Conservation (phyloP, 2,888 invertebrate species). For the Phlogophora meticulosa region DNA sequence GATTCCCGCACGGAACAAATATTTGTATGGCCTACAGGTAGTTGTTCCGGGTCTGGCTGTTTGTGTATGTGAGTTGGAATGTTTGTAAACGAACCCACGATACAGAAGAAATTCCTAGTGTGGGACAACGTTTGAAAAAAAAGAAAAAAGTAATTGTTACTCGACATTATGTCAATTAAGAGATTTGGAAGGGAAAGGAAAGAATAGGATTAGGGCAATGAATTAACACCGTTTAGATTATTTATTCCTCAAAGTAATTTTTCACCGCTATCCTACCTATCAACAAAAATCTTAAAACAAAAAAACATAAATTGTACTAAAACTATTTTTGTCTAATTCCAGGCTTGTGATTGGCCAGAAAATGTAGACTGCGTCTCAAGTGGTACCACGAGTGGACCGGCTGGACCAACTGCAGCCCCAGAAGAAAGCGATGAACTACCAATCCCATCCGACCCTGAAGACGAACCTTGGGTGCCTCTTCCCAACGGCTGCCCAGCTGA, state of each 20-base stretch:
- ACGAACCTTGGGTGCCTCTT: slow-evolving; percentile 29
- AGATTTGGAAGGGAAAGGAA: background rate
- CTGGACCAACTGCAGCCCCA: background rate
- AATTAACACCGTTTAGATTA: background rate
- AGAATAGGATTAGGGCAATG: background rate
- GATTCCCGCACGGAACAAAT: no score
- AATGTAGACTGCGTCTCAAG: slow-evolving; percentile 58
- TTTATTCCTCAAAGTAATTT: background rate
- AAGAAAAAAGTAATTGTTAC: no score
- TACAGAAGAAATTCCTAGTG: no score
- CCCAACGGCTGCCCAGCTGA: slow-evolving; percentile 72
- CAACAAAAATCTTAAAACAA: no score
- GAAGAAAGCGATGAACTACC: slow-evolving; percentile 25
- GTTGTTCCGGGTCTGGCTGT: no score
- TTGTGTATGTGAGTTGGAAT: no score
- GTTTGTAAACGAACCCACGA: no score
- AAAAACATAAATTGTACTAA: no score
- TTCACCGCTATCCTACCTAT: background rate
- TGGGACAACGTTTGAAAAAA: no score
- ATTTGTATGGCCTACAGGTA: no score
- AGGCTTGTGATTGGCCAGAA: slow-evolving; percentile 68
- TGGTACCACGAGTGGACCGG: background rate
- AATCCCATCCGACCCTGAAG: background rate
- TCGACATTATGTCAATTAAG: background rate
- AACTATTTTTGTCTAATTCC: background rate